phyloP scores from a whole-genome alignment of 2,113 vertebrate species.

The Passer montanus region DNA sequence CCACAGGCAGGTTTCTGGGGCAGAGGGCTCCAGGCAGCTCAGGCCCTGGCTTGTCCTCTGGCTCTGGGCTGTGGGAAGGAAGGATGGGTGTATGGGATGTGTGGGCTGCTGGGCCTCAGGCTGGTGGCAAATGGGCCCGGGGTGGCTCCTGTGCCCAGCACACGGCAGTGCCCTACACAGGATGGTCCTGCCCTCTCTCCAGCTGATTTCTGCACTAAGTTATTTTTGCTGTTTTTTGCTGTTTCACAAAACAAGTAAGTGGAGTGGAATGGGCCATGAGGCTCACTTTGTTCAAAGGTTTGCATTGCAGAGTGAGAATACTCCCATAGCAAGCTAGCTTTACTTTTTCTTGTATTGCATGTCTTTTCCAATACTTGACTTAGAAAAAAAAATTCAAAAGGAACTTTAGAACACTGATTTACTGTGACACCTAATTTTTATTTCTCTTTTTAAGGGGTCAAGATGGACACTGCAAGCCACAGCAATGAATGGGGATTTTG shows the following conservation, averaged over 20 bases:
- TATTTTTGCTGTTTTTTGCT: neutral
- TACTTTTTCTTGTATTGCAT: neutral
- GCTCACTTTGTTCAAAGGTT: neutral
- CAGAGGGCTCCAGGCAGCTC: neutral
- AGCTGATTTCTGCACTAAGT: neutral
- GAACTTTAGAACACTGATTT: neutral
- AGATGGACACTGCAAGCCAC: conserved; percentile 96
- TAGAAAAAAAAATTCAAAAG: neutral
- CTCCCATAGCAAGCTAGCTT: neutral
- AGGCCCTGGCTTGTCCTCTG: neutral
- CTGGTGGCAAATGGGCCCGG: accelerated
- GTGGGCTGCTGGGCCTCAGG: neutral
- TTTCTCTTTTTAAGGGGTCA: conserved; percentile 81
- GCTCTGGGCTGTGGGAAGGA: neutral
- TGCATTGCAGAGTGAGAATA: neutral
- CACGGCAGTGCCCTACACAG: accelerated
- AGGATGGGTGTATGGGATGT: accelerated
- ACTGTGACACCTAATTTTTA: neutral
- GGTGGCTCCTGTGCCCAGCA: neutral
- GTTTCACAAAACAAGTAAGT: neutral
- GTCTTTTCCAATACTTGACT: neutral
- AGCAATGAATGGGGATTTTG: conserved; percentile 88
- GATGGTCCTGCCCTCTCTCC: neutral
- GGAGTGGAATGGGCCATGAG: neutral
- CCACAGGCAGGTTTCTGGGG: neutral